Conservation (phyloP, 1,140 invertebrate genomes). For the Druon quercuslanigerum region DNA sequence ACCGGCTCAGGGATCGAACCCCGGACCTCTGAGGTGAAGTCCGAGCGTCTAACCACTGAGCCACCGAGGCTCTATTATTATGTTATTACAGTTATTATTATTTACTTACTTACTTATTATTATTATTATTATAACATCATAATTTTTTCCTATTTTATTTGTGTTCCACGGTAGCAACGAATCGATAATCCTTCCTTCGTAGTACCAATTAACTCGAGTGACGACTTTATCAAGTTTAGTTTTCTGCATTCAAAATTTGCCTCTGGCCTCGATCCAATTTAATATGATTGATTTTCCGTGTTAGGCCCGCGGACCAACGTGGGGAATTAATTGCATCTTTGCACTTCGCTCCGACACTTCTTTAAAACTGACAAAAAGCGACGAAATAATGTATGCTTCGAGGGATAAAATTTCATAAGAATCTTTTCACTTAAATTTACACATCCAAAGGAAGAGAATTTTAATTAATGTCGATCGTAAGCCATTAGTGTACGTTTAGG, state of each 20-base stretch:
- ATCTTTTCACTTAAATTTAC: too few relatives aligned
- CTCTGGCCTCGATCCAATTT: neutral
- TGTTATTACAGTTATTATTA: too few relatives aligned
- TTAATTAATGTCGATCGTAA: too few relatives aligned
- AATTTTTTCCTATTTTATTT: neutral
- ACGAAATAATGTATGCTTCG: too few relatives aligned
- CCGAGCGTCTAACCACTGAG: too few relatives aligned
- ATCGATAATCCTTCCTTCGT: neutral
- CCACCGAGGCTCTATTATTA: too few relatives aligned
- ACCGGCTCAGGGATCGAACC: too few relatives aligned
- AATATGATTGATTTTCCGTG: neutral
- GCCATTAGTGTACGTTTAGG: too few relatives aligned
- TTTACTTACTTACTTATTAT: too few relatives aligned
- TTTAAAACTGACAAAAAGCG: neutral
- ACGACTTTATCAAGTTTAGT: constrained; percentile 10
- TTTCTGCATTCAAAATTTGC: constrained; percentile 8
- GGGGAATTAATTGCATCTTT: neutral
- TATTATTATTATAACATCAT: neutral
- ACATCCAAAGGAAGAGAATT: too few relatives aligned
- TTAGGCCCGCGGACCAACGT: neutral
- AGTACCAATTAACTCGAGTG: neutral
- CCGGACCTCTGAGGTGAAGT: too few relatives aligned
- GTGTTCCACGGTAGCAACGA: neutral
- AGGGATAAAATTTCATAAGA: too few relatives aligned
- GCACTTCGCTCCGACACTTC: neutral